Conservation (phyloP, 2,113 vertebrate genomes). For the Poecilia latipinna region DNA sequence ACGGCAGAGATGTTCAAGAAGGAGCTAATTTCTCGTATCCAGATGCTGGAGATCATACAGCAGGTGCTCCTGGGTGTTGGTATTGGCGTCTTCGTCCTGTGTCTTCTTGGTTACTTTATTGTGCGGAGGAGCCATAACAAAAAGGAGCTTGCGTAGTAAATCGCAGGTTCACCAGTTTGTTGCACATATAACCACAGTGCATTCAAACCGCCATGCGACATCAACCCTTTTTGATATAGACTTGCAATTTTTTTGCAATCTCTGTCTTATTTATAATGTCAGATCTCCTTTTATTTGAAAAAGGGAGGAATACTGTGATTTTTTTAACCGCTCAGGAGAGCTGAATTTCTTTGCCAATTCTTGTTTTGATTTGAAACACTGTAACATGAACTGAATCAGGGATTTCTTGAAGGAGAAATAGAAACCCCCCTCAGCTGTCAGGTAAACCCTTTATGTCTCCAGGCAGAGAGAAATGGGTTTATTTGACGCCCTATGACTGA, state of each 20-base stretch:
- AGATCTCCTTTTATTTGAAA: conserved; percentile 32
- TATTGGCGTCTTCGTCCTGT: conserved; percentile 73
- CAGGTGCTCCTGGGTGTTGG: conserved; percentile 78
- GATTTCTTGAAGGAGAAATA: conserved; percentile 30
- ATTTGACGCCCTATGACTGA: conserved; percentile 17
- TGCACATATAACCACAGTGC: conserved; percentile 14
- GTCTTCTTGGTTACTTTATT: conserved; percentile 76
- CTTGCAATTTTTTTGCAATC: conserved; percentile 63
- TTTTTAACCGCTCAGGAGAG: conserved; percentile 41
- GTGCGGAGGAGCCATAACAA: conserved; percentile 55
- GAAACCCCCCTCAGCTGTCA: conserved; percentile 19
- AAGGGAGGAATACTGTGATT: conserved; percentile 66
- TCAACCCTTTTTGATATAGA: conserved; percentile 58
- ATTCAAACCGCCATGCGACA: conserved; percentile 43
- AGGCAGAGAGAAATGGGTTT: conserved; percentile 15
- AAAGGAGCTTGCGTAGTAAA: conserved; percentile 47
- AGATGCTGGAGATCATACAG: conserved; percentile 78
- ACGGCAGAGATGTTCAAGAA: conserved; percentile 86
- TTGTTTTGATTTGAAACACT: conserved; percentile 55
- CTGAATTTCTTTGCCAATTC: conserved; percentile 36
- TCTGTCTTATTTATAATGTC: conserved; percentile 53
- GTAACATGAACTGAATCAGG: conserved; percentile 64
- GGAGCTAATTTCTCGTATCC: conserved; percentile 76
- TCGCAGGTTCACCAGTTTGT: background rate
- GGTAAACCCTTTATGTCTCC: conserved; percentile 11